Base-by-base conservation (phyloP, 1,140 invertebrate species). In the Leptopilina clavipes region DNA sequence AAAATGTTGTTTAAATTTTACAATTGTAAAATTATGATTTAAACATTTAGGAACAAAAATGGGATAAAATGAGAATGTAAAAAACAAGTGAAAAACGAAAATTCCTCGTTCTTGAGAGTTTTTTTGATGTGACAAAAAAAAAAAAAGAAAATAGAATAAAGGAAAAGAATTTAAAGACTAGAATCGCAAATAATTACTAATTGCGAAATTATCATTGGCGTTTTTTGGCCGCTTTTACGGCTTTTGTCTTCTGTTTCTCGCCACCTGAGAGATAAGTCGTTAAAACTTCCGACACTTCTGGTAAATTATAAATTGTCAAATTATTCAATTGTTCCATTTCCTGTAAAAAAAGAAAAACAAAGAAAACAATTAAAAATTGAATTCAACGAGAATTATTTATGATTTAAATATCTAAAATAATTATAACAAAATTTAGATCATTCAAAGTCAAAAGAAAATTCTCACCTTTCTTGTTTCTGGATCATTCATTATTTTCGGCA, bases 401-500 rank as follows among this genome's bases (percentile, higher is more conserved):
- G n/a, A n/a, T n/a, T n/a, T n/a, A n/a, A n/a, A n/a, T n/a, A n/a
- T n/a, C n/a, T n/a, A n/a, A n/a, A n/a, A n/a, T n/a, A n/a, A n/a
- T n/a, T n/a, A n/a, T n/a, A n/a, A n/a, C n/a, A n/a, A n/a, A n/a
- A n/a, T n/a, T n/a, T n/a, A n/a, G n/a, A n/a, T n/a, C n/a, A n/a
- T n/a, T n/a, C n/a, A n/a, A 59, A 43, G 71, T 18, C 44, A 78
- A 56, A 18, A 65, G 10, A 18, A 59, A 82, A 73, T 56, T 52
- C 73, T 74, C 89, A 94, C 94, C 91, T 93, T 97, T 93, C 93
- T 96, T 1, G 97, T 97, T 89, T 99, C 97, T 59, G 97, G 97
- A 91, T 99, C 97, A 87, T 97, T 98, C 94, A 99, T 97, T 92
- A 99, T 95, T 90, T 98, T 98, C 10, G 98, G 98, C 81, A 99